Base-by-base conservation (phyloP, 1,140 invertebrate genomes). In the Drosophila orosa region DNA sequence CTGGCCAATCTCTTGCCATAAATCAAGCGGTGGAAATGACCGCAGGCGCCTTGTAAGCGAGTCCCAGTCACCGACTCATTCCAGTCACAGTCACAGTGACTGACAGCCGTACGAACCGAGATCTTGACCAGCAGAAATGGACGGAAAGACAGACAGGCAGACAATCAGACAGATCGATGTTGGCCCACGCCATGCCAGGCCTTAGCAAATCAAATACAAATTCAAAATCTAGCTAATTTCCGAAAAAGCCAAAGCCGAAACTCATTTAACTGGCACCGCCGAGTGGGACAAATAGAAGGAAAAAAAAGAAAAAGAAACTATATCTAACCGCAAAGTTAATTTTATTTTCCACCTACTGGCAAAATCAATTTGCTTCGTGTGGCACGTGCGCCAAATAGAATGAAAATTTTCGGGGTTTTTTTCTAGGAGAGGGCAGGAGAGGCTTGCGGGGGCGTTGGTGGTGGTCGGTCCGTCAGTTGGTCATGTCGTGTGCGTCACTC, bases 301-400 rank as follows among this genome's bases (percentile, higher is more conserved):
- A 35, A 56, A 37, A 47, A 55, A 31, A 27, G 67, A 35, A 56
- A 37, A 47, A 55, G 50, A 27, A 40, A 47, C 29, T 71, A 71
- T 48, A 71, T 71, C 52, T 33, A 71, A 65, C 84, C 84, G 50
- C 77, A 89, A 84, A 89, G 84, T 89, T 89, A 89, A 89, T 89
- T 89, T 89, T 89, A 89, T 89, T 89, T 90, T 90, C 86, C 86
- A 90, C 86, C 86, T 90, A 90, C 86, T 90, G 86, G 86, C 86
- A 80, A 90, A 90, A 90, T 90, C 86, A 86, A 90, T 90, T 90
- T 90, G 79, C 77, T 90, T 90, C 86, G 86, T 90, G 86, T 90
- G 86, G 86, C 86, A 90, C 86, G 86, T 90, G 86, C 86, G 82
- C 79, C 86, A 85, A 86, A 90, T 90, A 90, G 81, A 86, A 90